A percentile compares a stretch with the other conserved stretches of the same genome.
phyloP scores from a whole-genome alignment of 1,140 invertebrate species.

The Pseudomyrmex concolor region DNA sequence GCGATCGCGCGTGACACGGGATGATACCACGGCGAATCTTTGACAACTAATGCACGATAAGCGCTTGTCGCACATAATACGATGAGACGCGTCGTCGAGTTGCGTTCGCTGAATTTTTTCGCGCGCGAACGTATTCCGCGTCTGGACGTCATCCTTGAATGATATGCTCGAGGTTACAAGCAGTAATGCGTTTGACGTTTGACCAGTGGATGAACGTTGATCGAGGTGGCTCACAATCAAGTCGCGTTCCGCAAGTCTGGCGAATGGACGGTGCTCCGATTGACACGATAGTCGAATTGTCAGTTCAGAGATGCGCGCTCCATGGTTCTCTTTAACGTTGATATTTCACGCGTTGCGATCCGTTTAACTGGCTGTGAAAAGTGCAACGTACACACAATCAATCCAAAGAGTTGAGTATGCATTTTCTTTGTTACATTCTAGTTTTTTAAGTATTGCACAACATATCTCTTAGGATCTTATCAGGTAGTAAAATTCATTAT shows the following conservation, averaged over 20 bases:
- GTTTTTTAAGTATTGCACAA: too few relatives aligned
- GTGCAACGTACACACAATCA: conserved; percentile 43
- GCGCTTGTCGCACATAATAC: conserved; percentile 28
- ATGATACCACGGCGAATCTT: neutral
- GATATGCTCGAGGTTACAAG: conserved; percentile 45
- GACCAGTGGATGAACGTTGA: conserved; percentile 15
- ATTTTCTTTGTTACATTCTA: conserved; percentile 27
- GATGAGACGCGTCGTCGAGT: neutral
- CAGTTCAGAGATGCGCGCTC: neutral
- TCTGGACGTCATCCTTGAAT: neutral
- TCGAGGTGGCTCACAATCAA: conserved; percentile 28
- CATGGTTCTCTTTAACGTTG: conserved; percentile 25
- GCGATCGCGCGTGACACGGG: neutral
- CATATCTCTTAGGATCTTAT: too few relatives aligned
- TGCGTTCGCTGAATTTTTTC: neutral
- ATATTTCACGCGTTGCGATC: neutral
- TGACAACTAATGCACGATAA: neutral
- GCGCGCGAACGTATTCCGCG: neutral
- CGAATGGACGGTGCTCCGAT: conserved; percentile 30
- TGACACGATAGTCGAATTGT: neutral
- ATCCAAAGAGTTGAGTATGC: conserved; percentile 62
- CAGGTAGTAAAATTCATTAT: too few relatives aligned
- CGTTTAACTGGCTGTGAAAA: conserved; percentile 46
- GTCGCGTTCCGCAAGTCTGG: neutral
- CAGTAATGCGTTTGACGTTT: conserved; percentile 67